Evolutionary conservation across 1,140 invertebrate genomes (phyloP).

Genomic region (Whitmania pigra): DNA sequence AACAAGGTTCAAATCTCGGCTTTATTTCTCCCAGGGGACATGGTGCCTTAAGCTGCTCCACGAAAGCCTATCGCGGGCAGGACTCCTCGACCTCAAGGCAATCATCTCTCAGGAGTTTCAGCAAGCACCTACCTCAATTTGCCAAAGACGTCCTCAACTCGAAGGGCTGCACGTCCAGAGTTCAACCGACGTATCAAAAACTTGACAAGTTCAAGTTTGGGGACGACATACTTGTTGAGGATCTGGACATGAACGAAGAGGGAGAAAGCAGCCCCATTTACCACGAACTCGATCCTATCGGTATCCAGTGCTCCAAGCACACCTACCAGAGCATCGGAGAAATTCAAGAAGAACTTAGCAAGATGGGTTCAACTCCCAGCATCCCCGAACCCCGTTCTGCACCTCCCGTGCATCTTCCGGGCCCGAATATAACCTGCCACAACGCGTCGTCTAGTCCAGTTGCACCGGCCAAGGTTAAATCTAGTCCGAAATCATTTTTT

Average conservation of each 20-base stretch:
- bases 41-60: neutral
- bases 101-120: constrained; percentile 4
- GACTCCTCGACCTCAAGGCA: neutral
- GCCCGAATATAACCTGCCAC: neutral
- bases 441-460: neutral
- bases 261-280: constrained; percentile 17
- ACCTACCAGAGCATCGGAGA: constrained; percentile 17
- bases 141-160: constrained; percentile 2
- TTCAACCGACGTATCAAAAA: constrained; percentile 7
- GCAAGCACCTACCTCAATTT: constrained; percentile 10
- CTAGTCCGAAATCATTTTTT: constrained; percentile 5
- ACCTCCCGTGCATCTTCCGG: neutral
- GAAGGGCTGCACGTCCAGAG: neutral
- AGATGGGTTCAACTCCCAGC: neutral
- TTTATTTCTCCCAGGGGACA: too few relatives aligned
- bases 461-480: neutral
- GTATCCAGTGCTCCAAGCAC: constrained; percentile 2
- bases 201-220: constrained; percentile 10
- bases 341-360: constrained; percentile 11
- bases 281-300: constrained; percentile 16
- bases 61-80: neutral
- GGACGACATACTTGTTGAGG: constrained; percentile 1
- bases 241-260: neutral
- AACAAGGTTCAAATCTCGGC: neutral
- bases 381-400: neutral